Percentiles rank a stretch among this genome's conserved stretches.
Conservation (phyloP, 64 coral and sea anemone genomes). For the Actinia equina region DNA sequence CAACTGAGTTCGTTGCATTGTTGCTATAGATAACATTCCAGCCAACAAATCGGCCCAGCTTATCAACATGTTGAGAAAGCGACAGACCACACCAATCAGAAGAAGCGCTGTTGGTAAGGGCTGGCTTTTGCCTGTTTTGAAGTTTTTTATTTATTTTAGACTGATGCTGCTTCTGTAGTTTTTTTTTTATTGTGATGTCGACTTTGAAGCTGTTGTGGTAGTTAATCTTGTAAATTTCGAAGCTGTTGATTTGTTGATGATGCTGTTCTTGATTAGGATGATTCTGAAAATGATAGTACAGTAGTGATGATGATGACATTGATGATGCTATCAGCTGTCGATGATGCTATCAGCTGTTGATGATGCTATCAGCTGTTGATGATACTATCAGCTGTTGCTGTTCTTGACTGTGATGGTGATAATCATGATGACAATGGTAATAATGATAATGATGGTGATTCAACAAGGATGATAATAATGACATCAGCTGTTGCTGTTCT, state of each 20-base stretch:
- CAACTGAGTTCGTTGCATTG: not conserved
- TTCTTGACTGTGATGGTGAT: not conserved
- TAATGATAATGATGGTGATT: not conserved
- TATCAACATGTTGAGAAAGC: constrained; percentile 52
- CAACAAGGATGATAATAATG: not conserved
- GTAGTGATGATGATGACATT: not conserved
- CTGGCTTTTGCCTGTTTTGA: not conserved
- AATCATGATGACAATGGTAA: not conserved
- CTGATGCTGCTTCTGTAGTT: not conserved
- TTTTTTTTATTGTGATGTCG: not conserved
- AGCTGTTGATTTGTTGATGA: not conserved
- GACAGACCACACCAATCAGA: constrained; percentile 46
- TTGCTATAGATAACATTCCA: constrained; percentile 4
- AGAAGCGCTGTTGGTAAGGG: constrained; percentile 22
- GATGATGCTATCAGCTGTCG: not conserved
- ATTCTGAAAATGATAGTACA: not conserved
- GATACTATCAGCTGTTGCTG: too few species aligned
- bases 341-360: too few species aligned
- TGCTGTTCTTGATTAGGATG: not conserved
- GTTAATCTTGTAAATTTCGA: too few species aligned
- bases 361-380: too few species aligned
- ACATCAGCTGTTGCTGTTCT: not conserved
- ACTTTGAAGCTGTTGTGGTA: not conserved
- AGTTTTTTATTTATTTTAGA: not conserved
- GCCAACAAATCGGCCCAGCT: constrained; percentile 31